Conservation (phyloP, 2,888 invertebrate species). For the Nycteola revayana region DNA sequence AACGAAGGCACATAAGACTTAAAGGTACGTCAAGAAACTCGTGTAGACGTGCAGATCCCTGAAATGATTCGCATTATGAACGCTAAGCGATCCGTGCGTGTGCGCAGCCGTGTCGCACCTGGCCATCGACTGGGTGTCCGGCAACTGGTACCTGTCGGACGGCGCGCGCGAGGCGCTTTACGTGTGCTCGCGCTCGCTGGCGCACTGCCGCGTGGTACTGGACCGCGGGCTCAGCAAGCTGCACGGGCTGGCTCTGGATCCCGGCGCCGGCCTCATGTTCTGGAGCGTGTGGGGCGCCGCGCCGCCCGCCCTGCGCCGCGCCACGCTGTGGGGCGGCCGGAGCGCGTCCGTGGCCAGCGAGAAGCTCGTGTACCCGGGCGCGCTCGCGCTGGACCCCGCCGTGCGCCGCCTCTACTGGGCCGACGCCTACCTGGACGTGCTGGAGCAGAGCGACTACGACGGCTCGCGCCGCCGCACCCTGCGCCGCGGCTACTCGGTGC, state of each 20-base stretch:
- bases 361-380: constrained; percentile 90
- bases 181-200: constrained; percentile 84
- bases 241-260: constrained; percentile 90
- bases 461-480: constrained; percentile 85
- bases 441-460: constrained; percentile 90
- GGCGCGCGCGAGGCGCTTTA: constrained; percentile 86
- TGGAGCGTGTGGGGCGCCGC: constrained; percentile 88
- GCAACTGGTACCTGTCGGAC: constrained; percentile 93
- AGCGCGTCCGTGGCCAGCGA: constrained; percentile 82
- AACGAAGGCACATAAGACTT: too few relatives aligned
- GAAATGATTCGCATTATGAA: too few relatives aligned
- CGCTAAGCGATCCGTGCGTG: too few relatives aligned
- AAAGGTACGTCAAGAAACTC: too few relatives aligned
- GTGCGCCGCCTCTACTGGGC: constrained; percentile 89
- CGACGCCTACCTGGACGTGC: constrained; percentile 89
- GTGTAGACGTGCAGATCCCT: too few relatives aligned
- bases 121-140: constrained; percentile 91
- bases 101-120: constrained; percentile 86
- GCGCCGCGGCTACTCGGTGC: constrained; percentile 75
- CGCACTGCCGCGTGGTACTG: constrained; percentile 85
- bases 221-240: constrained; percentile 86
- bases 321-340: constrained; percentile 84
- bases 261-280: constrained; percentile 85
- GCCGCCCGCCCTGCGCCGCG: constrained; percentile 84
- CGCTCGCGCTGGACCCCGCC: constrained; percentile 87